phyloP scores from a whole-genome alignment of 2,113 vertebrate genomes.

The Peromyscus maniculatus region DNA sequence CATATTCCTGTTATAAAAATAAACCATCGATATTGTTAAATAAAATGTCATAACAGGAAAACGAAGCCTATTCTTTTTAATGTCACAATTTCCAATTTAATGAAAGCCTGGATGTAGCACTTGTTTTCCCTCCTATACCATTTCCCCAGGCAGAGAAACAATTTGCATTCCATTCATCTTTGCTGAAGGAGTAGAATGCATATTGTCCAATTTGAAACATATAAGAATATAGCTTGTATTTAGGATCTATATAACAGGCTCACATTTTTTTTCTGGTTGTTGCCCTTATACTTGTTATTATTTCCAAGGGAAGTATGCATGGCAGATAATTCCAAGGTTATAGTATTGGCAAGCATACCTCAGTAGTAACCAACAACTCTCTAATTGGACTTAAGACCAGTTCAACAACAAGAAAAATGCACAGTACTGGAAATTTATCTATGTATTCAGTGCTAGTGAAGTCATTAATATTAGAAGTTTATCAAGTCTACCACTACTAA shows the following conservation, averaged over 20 bases:
- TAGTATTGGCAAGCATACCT: background rate
- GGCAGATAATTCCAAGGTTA: background rate
- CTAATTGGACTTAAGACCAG: background rate
- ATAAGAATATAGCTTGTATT: background rate
- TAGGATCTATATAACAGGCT: background rate
- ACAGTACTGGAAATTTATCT: background rate
- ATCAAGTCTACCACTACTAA: background rate
- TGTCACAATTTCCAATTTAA: slow-evolving; percentile 36
- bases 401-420: background rate
- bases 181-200: background rate
- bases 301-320: background rate
- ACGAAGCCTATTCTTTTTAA: background rate
- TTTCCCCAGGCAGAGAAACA: background rate
- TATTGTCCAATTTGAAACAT: background rate
- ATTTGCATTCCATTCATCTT: background rate
- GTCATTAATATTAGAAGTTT: background rate
- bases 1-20: slow-evolving; percentile 8
- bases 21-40: slow-evolving; percentile 27
- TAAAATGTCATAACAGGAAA: slow-evolving; percentile 33
- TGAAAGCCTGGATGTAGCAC: background rate
- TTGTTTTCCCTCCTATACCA: background rate
- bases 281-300: background rate
- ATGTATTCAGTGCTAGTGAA: background rate
- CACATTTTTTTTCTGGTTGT: background rate
- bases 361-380: background rate